phyloP scores from a whole-genome alignment of 2,888 invertebrate genomes.

The Trichogramma dendrolimi region DNA sequence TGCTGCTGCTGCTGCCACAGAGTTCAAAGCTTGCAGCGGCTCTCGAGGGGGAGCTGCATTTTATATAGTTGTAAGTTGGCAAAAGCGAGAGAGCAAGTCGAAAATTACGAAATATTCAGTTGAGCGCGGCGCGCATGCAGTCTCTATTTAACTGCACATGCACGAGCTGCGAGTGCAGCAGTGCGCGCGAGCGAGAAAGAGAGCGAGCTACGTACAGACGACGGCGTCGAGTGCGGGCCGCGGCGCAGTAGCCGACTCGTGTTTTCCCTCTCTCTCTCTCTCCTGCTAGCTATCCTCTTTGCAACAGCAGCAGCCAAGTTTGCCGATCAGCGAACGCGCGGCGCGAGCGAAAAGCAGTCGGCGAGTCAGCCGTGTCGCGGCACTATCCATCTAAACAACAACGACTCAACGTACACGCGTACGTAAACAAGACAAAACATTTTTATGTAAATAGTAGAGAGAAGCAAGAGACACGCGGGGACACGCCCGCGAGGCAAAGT shows the following conservation, averaged over 20 bases:
- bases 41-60: not conserved
- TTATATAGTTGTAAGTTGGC: not conserved
- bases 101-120: no score
- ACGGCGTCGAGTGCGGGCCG: not conserved
- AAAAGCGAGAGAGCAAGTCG: not conserved
- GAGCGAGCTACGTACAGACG: no score
- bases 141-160: no score
- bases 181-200: no score
- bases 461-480: no score
- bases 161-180: no score
- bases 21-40: no score
- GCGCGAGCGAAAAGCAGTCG: slow-evolving; percentile 11
- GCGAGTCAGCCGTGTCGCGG: slow-evolving; percentile 16
- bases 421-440: no score
- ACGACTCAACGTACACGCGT: not conserved
- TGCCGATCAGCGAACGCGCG: slow-evolving; percentile 10
- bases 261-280: not conserved
- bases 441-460: no score
- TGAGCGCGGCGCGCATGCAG: no score
- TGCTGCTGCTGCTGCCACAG: no score
- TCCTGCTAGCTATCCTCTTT: slow-evolving; percentile 3
- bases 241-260: not conserved
- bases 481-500: no score
- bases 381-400: not conserved
- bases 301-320: not conserved